phyloP scores from a whole-genome alignment of 2,888 invertebrate species.

The Coleophora deauratella region DNA sequence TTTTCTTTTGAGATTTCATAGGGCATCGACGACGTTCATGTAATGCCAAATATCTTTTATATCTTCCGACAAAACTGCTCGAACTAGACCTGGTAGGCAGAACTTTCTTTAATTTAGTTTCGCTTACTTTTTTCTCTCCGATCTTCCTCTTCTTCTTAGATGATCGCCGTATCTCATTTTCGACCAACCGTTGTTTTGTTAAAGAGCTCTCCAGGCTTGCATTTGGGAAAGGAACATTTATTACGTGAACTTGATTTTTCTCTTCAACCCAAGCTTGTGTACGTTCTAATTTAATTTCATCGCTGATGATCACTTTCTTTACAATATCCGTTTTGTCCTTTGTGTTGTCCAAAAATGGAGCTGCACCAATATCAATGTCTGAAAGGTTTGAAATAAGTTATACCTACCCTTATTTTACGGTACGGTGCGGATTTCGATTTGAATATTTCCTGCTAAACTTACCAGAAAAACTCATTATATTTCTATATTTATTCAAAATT shows the following conservation, averaged over 20 bases:
- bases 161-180: no score
- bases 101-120: no score
- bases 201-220: no score
- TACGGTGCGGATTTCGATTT: no score
- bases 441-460: conserved; percentile 15
- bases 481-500: conserved; percentile 42
- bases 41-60: conserved; percentile 21
- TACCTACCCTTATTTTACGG: no score
- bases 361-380: not conserved
- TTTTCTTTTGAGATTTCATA: conserved; percentile 19
- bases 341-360: not conserved
- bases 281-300: conserved; percentile 28
- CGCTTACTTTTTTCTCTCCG: no score
- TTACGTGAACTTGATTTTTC: conserved; percentile 25
- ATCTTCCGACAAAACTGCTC: conserved; percentile 22
- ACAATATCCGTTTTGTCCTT: not conserved
- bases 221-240: conserved; percentile 15
- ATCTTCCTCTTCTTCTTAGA: no score
- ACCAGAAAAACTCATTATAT: conserved; percentile 37
- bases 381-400: not conserved
- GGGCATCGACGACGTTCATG: conserved; percentile 19
- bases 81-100: conserved; percentile 18
- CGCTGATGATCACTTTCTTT: conserved; percentile 3
- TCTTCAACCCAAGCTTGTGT: conserved; percentile 42
- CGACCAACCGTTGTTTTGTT: no score